Conservation (phyloP, 2,113 vertebrate genomes). For the Euleptes europaea region DNA sequence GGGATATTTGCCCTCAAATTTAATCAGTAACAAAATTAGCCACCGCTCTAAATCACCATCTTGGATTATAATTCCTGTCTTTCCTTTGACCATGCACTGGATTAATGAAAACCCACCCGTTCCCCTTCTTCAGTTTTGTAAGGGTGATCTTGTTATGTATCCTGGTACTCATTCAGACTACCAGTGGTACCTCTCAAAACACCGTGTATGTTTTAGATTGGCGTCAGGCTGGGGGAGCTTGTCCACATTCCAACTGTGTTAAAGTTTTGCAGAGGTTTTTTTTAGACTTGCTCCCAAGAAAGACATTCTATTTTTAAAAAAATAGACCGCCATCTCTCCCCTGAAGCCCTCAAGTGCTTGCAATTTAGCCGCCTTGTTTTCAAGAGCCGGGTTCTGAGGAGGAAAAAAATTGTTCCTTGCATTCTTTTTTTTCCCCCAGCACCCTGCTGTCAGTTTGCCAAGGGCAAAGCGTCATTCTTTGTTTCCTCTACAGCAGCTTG, state of each 20-base stretch:
- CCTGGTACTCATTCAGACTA: background rate
- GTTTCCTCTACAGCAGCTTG: slow-evolving; percentile 12
- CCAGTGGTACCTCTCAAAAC: background rate
- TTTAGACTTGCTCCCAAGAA: background rate
- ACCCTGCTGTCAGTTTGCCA: slow-evolving; percentile 34
- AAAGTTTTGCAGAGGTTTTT: background rate
- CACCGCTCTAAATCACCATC: background rate
- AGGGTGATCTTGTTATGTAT: background rate
- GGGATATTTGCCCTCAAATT: background rate
- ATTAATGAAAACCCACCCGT: background rate
- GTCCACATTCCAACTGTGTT: background rate
- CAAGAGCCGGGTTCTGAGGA: background rate
- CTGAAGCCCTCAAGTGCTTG: background rate
- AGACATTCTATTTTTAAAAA: background rate
- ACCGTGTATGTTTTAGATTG: background rate
- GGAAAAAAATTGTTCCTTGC: background rate
- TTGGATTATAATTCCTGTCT: background rate
- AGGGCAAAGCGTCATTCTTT: slow-evolving; percentile 26
- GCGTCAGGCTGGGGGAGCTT: background rate
- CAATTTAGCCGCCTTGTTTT: background rate
- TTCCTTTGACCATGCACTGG: background rate
- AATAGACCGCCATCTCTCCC: background rate
- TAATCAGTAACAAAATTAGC: background rate
- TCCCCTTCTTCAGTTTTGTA: background rate
- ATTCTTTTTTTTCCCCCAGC: background rate